These are phyloP conservation scores for Pitangus sulphuratus DNA, from an alignment of 2,797 vertebrate species.

Conservation along the genomic window DNA sequence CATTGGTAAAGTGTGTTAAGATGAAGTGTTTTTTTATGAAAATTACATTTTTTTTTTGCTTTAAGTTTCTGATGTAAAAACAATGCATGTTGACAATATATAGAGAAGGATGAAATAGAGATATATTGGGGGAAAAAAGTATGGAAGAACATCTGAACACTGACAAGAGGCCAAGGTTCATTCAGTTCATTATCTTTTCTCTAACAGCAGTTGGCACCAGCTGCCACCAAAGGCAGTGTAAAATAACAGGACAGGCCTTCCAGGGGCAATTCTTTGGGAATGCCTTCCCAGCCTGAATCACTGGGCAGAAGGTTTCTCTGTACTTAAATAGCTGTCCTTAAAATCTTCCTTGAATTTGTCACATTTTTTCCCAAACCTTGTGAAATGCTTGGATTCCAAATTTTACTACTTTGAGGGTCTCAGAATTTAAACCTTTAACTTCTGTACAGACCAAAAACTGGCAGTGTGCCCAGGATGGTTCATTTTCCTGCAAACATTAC, in stretches of 20 bases:
- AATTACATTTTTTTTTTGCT: neutral
- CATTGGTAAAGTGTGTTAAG: neutral
- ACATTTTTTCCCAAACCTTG: neutral
- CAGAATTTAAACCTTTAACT: neutral
- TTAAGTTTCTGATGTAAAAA: neutral
- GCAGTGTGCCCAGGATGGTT: neutral
- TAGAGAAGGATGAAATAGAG: neutral
- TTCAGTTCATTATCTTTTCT: neutral
- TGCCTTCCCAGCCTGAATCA: neutral
- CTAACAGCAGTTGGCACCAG: neutral
- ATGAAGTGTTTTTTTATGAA: neutral
- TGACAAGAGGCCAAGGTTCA: neutral
- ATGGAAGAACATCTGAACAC: neutral
- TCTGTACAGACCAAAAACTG: neutral
- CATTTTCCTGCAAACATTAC: slow-evolving; percentile 69
- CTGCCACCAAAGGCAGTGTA: neutral
- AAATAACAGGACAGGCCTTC: neutral
- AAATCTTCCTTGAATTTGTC: neutral
- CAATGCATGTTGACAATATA: neutral
- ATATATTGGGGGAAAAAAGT: neutral
- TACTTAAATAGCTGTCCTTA: neutral
- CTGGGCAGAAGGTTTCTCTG: neutral
- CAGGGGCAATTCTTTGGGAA: neutral
- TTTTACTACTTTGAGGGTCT: neutral
- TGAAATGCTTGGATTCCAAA: neutral